Evolutionary conservation across 2,888 invertebrate species (phyloP), one percentile per base, ranked within the genome.

Genomic region (Amiota mariae): DNA sequence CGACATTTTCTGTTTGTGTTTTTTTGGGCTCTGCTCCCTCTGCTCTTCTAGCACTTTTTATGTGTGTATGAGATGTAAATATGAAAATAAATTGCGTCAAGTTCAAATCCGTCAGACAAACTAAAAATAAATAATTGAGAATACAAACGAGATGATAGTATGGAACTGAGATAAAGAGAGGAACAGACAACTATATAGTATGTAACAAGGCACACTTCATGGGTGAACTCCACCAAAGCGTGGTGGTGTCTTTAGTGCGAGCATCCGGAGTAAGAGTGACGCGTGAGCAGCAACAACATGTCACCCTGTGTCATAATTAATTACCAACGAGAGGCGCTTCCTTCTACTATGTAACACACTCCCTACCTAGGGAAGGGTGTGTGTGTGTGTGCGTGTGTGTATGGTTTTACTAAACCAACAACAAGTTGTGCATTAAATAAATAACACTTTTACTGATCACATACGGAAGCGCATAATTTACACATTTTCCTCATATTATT

Each of bases 51-150:
- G 2, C 6, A 36, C 4, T 36, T 36, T 36, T 36, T 36, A 6
- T 6, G 6, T 20, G 59, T 59, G 59, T 59, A 18, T 49, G 63
- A n/a, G 63, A 63, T n/a, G 75, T 74, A 77, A 78, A 74, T 79
- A 73, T 84, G 80, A 83, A 83, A 83, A 86, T 87, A 85, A 85
- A 86, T 86, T 84, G 83, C 87, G 81, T 82, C 86, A 87, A 85
- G 87, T 86, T 86, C 86, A 86, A 68, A 86, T 84, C 81, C 81
- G 72, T 72, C 79, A 73, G 71, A 73, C 72, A 63, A 71, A 77
- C 84, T 76, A 83, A 84, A 85, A 84, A 85, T 84, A 84, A 59
- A 24, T 46, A 54, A n/a, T 63, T 46, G 36, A 70, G 64, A 78
- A 78, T 83, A 79, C 81, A 77, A 82, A 81, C 36, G 36, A 36